Conservation (phyloP, 2,797 vertebrate genomes). For the Botia almorhae region DNA sequence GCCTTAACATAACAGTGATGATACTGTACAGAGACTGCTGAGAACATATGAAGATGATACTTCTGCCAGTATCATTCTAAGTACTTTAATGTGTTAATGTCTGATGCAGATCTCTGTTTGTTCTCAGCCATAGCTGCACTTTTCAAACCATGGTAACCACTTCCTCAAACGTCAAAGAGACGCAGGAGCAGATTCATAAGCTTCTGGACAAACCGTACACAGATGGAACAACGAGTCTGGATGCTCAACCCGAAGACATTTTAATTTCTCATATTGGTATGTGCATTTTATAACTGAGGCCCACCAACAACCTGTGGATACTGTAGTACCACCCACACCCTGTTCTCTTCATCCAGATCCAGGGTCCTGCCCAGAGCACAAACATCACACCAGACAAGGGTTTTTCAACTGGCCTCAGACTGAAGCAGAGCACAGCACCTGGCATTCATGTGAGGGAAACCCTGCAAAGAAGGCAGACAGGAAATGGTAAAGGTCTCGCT, state of each 20-base stretch:
- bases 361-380: slow-evolving; percentile 63
- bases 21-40: too few species aligned
- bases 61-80: neutral
- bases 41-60: neutral
- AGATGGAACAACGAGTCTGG: slow-evolving; percentile 57
- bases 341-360: slow-evolving; percentile 58
- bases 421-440: slow-evolving; percentile 58
- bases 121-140: slow-evolving; percentile 68
- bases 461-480: slow-evolving; percentile 62
- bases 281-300: neutral
- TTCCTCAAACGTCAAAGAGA: slow-evolving; percentile 59
- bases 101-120: neutral
- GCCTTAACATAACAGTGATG: too few species aligned
- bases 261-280: slow-evolving; percentile 74
- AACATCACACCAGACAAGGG: slow-evolving; percentile 68
- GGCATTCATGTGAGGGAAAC: slow-evolving; percentile 67
- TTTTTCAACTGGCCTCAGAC: slow-evolving; percentile 73
- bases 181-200: slow-evolving; percentile 58
- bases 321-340: too few species aligned
- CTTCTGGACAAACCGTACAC: slow-evolving; percentile 64
- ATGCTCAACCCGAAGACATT: slow-evolving; percentile 58
- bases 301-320: neutral
- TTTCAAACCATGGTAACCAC: slow-evolving; percentile 73
- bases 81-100: neutral
- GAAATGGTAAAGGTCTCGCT: slow-evolving; percentile 54